Percentiles rank a stretch among this genome's conserved stretches.
phyloP scores from a whole-genome alignment of 2,888 invertebrate species.

The Cheilosia impressa region DNA sequence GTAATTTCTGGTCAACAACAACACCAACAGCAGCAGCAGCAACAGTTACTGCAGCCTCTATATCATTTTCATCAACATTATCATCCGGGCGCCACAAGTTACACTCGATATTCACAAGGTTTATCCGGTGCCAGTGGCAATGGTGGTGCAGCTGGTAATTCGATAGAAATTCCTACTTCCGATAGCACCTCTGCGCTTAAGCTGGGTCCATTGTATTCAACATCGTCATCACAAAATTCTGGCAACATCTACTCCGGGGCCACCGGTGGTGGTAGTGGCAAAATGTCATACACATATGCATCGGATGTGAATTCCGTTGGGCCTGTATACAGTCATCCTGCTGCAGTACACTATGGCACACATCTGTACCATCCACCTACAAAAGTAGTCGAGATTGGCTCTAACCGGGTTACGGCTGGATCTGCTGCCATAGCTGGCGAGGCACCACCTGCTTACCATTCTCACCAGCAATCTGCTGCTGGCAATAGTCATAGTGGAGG shows the following conservation, averaged over 20 bases:
- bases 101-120: slow-evolving; percentile 41
- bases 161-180: slow-evolving; percentile 38
- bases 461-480: slow-evolving; percentile 42
- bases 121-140: slow-evolving; percentile 38
- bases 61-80: slow-evolving; percentile 48
- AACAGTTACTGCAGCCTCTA: slow-evolving; percentile 44
- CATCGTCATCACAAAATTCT: slow-evolving; percentile 73
- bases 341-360: slow-evolving; percentile 81
- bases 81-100: slow-evolving; percentile 43
- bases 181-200: slow-evolving; percentile 36
- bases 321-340: slow-evolving; percentile 80
- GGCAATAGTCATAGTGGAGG: slow-evolving; percentile 33
- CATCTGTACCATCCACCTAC: slow-evolving; percentile 80
- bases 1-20: slow-evolving; percentile 39
- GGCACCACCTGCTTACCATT: slow-evolving; percentile 43
- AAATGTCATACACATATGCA: slow-evolving; percentile 56
- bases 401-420: slow-evolving; percentile 61
- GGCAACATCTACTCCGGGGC: slow-evolving; percentile 57
- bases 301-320: slow-evolving; percentile 50
- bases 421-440: slow-evolving; percentile 60
- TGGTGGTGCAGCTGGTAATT: slow-evolving; percentile 18
- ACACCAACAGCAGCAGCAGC: slow-evolving; percentile 72
- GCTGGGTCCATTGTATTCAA: slow-evolving; percentile 46
- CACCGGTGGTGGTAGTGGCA: slow-evolving; percentile 66
- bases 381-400: slow-evolving; percentile 58